Evolutionary conservation across 2,888 invertebrate species (phyloP), one percentile per base, ranked within the genome.

Genomic region (Synergus itoensis): DNA sequence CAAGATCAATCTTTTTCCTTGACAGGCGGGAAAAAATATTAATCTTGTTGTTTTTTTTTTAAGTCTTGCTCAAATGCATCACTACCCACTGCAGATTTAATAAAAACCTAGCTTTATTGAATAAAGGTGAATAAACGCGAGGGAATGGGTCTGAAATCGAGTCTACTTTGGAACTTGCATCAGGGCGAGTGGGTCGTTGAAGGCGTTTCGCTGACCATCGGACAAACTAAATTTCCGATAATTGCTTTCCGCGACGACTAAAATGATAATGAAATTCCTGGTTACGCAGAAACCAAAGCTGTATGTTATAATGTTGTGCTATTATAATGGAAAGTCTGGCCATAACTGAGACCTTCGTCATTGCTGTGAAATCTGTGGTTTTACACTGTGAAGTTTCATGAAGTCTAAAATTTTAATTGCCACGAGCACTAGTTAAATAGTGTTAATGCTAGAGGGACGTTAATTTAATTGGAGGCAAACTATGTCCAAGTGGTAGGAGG

Each of bases 181-280:
- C 16, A 18, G 14, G 21, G 48, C 21, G 41, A 18, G 80, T 57
- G 60, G 76, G 73, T 76, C 77, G 80, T 4, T 36, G 36, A 78
- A 82, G 78, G 80, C 67, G 83, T 81, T 86, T 84, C 87, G 86
- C 86, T 89, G 89, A 87, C 90, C 87, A 88, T 88, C 85, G 84
- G 45, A 28, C 84, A 89, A 91, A 90, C 88, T 90, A 87, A 89
- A 89, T 91, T 91, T 89, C 90, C 90, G 86, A 91, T 91, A 91
- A 91, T 91, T 91, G 89, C 90, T 90, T 90, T 90, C 87, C 88
- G 86, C 89, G 83, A 84, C 85, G 87, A 87, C 88, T 90, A 90
- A 91, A 91, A 90, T 91, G 88, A 90, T 91, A 91, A 91, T 91
- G 90, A 89, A 91, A 91, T 90, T 89, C 87, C 87, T 85, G 86